These are phyloP conservation scores for Charaxes varanes DNA, from an alignment of 1,140 invertebrate species.

Conservation along the genomic window DNA sequence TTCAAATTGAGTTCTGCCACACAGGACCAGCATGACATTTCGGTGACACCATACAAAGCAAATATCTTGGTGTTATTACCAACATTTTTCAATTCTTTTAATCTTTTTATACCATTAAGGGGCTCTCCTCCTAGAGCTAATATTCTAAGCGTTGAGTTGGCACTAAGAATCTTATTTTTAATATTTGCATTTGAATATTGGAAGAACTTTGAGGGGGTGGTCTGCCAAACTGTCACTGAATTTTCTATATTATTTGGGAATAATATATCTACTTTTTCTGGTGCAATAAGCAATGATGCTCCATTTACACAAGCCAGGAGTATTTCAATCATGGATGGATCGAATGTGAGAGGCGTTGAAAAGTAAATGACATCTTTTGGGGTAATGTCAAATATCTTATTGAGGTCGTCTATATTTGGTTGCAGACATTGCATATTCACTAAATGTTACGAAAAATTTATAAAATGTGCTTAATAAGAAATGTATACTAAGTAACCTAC, in stretches of 20 bases:
- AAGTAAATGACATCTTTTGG: conserved; percentile 80
- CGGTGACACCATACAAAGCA: conserved; percentile 89
- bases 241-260: conserved; percentile 47
- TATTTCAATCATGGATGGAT: conserved; percentile 87
- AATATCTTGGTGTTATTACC: conserved; percentile 77
- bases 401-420: conserved; percentile 79
- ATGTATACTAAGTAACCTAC: too few relatives aligned
- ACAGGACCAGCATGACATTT: conserved; percentile 89
- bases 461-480: too few relatives aligned
- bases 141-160: conserved; percentile 70
- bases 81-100: conserved; percentile 66
- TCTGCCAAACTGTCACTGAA: conserved; percentile 82
- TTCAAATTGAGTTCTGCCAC: conserved; percentile 72
- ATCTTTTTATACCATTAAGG: conserved; percentile 65
- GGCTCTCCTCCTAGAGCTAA: conserved; percentile 80
- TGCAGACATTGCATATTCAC: too few relatives aligned
- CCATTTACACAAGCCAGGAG: conserved; percentile 79
- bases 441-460: too few relatives aligned
- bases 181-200: conserved; percentile 75
- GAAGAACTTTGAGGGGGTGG: conserved; percentile 83
- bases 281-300: conserved; percentile 79
- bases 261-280: conserved; percentile 70
- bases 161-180: conserved; percentile 74
- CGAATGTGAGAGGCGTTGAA: conserved; percentile 86
- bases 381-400: conserved; percentile 70